Evolutionary conservation across 2,797 vertebrate genomes (phyloP), one percentile per base, ranked within the genome.

Genomic region (Aulostomus chinensis): DNA sequence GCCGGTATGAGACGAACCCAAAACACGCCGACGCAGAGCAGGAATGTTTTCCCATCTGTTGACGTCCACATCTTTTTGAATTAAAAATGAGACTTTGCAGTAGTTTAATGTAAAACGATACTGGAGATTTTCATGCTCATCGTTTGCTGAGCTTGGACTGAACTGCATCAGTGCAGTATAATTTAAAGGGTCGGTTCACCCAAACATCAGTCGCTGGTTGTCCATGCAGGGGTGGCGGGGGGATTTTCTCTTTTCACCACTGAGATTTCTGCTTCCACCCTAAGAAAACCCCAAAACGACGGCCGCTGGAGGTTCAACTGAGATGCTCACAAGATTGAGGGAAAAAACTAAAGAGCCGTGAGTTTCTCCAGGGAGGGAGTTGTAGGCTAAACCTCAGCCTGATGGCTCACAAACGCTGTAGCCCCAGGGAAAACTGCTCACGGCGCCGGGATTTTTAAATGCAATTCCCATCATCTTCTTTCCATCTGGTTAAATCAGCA

Each of bases 1-100:
- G 45, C 46, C 61, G 63, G 47, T 73, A 53, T 58, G 42, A 67
- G 32, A 46, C 56, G 31, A 59, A 38, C 31, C 4, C 15, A 24
- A 12, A 31, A 20, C 58, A 58, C 10, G 1, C 9, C 39, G 26
- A 59, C 36, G 17, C 37, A 4, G 20, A 16, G 45, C 18, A 30
- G 25, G 17, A 24, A 14, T 52, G 10, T 32, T 11, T 2, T 49
- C 50, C 50, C n/a, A 62, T 57, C 17, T 35, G 4, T 31, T 58
- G 32, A 35, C 7, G 1, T 59, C 18, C 25, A 35, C 17, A 35
- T 58, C 1, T 41, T 46, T 29, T 29, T n/a, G 30, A 50, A 36
- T 29, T 60, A 14, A 35, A 29, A 59, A 56, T 39, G 7, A 42
- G 18, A 12, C 29, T 7, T 1, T 2, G 16, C 10, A 12, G 16